Conservation (phyloP, 2,888 invertebrate species). For the Leptinotarsa tumamoca region DNA sequence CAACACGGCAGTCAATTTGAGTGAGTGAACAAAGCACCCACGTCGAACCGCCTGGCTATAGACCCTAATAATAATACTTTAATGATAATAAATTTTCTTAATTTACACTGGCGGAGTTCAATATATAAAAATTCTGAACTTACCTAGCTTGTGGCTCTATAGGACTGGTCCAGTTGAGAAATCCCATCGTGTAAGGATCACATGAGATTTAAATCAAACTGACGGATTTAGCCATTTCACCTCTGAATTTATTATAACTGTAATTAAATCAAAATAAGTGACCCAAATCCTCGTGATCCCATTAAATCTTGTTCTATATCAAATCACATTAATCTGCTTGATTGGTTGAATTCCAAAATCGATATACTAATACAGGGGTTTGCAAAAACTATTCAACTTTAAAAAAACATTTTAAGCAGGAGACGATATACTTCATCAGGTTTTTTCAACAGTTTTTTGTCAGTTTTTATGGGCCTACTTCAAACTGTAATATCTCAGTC, state of each 20-base stretch:
- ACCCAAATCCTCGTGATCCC: conserved; percentile 21
- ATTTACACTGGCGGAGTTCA: neutral
- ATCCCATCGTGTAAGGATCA: conserved; percentile 48
- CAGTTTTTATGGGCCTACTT: too few species aligned
- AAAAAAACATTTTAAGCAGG: too few species aligned
- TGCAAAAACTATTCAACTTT: neutral
- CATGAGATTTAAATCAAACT: conserved; percentile 40
- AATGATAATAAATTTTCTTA: too few species aligned
- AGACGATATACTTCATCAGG: too few species aligned
- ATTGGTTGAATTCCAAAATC: conserved; percentile 31
- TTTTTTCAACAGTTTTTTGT: too few species aligned
- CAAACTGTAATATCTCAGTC: neutral
- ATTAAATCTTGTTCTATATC: conserved; percentile 28
- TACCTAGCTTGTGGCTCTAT: conserved; percentile 53
- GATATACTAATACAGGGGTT: conserved; percentile 18
- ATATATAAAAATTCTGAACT: conserved; percentile 29
- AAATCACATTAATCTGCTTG: conserved; percentile 20
- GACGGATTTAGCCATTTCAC: conserved; percentile 32
- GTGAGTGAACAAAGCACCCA: too few species aligned
- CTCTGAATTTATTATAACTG: conserved; percentile 32
- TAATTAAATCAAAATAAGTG: conserved; percentile 32
- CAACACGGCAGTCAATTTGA: too few species aligned
- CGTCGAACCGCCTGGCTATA: too few species aligned
- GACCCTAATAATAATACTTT: too few species aligned
- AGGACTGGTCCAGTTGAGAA: conserved; percentile 54